Percentiles rank a stretch among this genome's conserved stretches.
These are phyloP conservation scores for Oenanthe oenanthe DNA, from an alignment of 2,113 vertebrate genomes.

Conservation along the genomic window DNA sequence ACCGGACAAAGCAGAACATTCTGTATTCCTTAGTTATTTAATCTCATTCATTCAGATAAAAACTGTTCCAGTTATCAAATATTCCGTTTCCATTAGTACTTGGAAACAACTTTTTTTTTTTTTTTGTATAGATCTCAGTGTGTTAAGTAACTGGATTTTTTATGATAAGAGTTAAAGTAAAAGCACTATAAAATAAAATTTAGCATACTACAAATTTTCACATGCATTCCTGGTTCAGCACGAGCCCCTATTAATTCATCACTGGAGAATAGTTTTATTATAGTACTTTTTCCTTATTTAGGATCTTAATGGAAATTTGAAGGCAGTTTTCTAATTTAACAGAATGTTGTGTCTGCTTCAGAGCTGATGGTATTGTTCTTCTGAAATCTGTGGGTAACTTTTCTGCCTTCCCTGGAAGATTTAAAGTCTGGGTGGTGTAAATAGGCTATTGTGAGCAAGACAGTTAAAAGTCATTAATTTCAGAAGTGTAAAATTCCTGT, in stretches of 20 bases:
- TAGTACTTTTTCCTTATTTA: constrained; percentile 15
- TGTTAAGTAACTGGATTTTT: constrained; percentile 17
- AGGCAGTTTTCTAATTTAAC: not conserved
- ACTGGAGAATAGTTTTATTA: not conserved
- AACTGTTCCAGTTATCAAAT: constrained; percentile 26
- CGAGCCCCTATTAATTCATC: not conserved
- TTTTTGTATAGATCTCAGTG: not conserved
- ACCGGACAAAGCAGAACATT: not conserved
- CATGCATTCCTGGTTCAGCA: not conserved
- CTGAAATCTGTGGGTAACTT: not conserved
- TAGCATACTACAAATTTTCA: not conserved
- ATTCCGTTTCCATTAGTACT: not conserved
- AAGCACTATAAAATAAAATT: constrained; percentile 32
- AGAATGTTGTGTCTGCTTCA: not conserved
- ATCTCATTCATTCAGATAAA: not conserved
- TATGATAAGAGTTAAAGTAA: not conserved
- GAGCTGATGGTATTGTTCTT: not conserved
- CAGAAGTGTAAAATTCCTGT: not conserved
- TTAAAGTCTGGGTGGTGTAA: not conserved
- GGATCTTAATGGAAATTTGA: constrained; percentile 13
- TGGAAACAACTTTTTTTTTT: constrained; percentile 15
- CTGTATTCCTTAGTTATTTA: not conserved
- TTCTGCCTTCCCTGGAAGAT: not conserved
- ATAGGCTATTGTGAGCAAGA: not conserved
- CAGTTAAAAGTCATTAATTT: not conserved